These are phyloP conservation scores for Danio rerio DNA, from an alignment of 2,113 vertebrate genomes.

Conservation along the genomic window GRCz12tu NC_133196.1:26718001-26718500, in stretches of 20 bases:
- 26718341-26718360: slow-evolving; percentile 89
- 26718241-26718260: neutral
- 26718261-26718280: neutral
- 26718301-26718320: neutral
- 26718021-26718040: too few species aligned
- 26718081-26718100: too few species aligned
- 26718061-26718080: too few species aligned
- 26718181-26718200: too few species aligned
- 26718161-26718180: too few species aligned
- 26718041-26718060: too few species aligned
- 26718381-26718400: slow-evolving; percentile 96
- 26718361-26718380: slow-evolving; percentile 90
- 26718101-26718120: too few species aligned
- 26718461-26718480: slow-evolving; percentile 92
- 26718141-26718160: too few species aligned
- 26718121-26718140: too few species aligned
- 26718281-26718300: neutral
- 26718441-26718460: slow-evolving; percentile 97
- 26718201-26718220: too few species aligned
- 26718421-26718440: slow-evolving; percentile 91
- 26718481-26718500: slow-evolving; percentile 11
- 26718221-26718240: too few species aligned
- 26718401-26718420: slow-evolving; percentile 88
- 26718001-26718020: too few species aligned
- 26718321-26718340: neutral